phyloP scores from a whole-genome alignment of 2,888 invertebrate genomes.

The Anticlea derivata region DNA sequence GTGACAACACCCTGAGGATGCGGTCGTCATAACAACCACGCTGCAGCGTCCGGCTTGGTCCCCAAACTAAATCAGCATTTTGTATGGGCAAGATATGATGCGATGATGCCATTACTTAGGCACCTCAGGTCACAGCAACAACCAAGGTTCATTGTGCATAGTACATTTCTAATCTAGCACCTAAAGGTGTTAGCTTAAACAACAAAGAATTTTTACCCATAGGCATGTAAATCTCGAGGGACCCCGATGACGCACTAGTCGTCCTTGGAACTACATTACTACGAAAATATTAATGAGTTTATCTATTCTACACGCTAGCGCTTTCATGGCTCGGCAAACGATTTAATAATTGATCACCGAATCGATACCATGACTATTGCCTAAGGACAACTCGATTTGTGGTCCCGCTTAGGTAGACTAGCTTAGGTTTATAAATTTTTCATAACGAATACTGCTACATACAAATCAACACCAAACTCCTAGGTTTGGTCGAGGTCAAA shows the following conservation, averaged over 20 bases:
- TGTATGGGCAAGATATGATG: too few species aligned
- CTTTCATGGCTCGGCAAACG: slow-evolving; percentile 39
- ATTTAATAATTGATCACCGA: slow-evolving; percentile 40
- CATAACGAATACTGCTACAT: neutral
- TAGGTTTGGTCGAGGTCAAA: neutral
- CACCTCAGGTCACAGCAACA: too few species aligned
- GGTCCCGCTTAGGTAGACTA: too few species aligned
- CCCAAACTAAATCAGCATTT: too few species aligned
- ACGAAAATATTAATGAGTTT: slow-evolving; percentile 45
- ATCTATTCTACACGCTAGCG: slow-evolving; percentile 46
- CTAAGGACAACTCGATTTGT: neutral
- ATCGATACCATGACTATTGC: slow-evolving; percentile 19
- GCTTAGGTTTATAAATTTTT: too few species aligned
- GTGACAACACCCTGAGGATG: too few species aligned
- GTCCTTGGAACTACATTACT: slow-evolving; percentile 53
- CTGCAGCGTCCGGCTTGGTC: too few species aligned
- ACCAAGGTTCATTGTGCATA: slow-evolving; percentile 2
- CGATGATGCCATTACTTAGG: too few species aligned
- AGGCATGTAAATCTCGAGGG: slow-evolving; percentile 15
- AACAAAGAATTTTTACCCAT: slow-evolving; percentile 20
- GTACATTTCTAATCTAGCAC: slow-evolving; percentile 1
- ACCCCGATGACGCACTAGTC: slow-evolving; percentile 43
- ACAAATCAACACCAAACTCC: neutral
- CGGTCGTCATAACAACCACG: too few species aligned
- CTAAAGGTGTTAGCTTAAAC: slow-evolving; percentile 12